Evolutionary conservation across 2,797 vertebrate genomes (phyloP), one percentile per base, ranked within the genome.

Genomic region (Acrocephalus scirpaceus): DNA sequence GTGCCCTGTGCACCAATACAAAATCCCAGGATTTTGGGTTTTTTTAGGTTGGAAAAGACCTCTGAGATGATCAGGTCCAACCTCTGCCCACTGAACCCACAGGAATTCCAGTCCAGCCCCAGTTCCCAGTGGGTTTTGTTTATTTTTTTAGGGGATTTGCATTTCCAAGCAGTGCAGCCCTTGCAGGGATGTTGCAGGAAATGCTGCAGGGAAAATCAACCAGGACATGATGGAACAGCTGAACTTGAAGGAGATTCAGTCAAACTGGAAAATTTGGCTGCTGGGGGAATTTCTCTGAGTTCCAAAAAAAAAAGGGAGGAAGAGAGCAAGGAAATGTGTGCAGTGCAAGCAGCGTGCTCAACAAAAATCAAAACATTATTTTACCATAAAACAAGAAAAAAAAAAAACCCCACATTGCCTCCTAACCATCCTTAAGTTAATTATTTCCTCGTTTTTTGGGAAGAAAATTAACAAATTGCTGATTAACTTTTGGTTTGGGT

Each of bases 401-500:
- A 32, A 64, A 92, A 86, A 71, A 42, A 16, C 8, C 5, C 27
- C 34, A 75, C 15, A 5, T 67, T 88, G 95, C 93, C 95, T 94
- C 77, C 88, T 95, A 94, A 96, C 95, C 91, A 82, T 80, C 83
- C 79, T 88, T 29, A 73, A 86, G 88, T 47, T 77, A 67, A 90
- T 30, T 56, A 80, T 60, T 86, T 50, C 70, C 88, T 65, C 60
- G 42, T 79, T 88, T 70, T 70, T 48, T 56, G 77, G 92, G 60
- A 62, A 87, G 69, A 19, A 97, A 97, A 96, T 65, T 36, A 36
- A 36, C 36, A 36, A 36, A 36, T 36, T 36, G 36, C 4, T 96
- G 97, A 97, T 85, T 93, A 95, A 96, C 95, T 95, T 85, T 60
- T 89, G 93, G 96, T 97, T 97, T 97, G 95, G 96, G 96, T 97